phyloP scores from a whole-genome alignment of 2,888 invertebrate species.

The Scrobipalpa atriplicella region DNA sequence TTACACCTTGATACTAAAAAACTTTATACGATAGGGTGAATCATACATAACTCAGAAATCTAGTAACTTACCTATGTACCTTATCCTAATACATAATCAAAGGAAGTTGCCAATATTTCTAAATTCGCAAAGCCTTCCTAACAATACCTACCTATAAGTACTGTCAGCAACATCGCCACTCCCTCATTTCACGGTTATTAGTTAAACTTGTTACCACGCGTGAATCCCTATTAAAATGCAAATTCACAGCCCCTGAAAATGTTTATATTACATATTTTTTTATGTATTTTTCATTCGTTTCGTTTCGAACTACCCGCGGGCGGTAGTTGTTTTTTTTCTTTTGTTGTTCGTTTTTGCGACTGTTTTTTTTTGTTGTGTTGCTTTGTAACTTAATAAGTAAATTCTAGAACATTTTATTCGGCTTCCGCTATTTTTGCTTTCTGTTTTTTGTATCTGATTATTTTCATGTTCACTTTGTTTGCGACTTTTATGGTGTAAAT shows the following conservation, averaged over 20 bases:
- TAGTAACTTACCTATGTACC: no score
- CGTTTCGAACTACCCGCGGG: constrained; percentile 46
- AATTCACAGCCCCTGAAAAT: constrained; percentile 76
- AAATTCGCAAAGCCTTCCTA: not conserved
- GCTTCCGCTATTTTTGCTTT: not conserved
- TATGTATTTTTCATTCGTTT: constrained; percentile 60
- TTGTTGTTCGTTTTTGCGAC: constrained; percentile 11
- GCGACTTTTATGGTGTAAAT: not conserved
- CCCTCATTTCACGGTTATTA: constrained; percentile 79
- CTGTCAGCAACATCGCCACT: constrained; percentile 38
- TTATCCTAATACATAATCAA: no score
- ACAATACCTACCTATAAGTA: not conserved
- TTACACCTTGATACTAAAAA: no score
- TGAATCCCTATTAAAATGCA: constrained; percentile 81
- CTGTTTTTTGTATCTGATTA: not conserved
- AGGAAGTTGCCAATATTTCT: not conserved
- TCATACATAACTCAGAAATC: no score
- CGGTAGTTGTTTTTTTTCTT: constrained; percentile 20
- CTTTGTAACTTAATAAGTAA: constrained; percentile 20
- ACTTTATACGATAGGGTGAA: no score
- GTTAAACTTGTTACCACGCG: constrained; percentile 80
- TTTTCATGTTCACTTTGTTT: not conserved
- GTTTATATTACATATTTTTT: constrained; percentile 54
- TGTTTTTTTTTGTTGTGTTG: constrained; percentile 19
- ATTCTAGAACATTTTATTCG: constrained; percentile 1